Evolutionary conservation across 2,888 invertebrate genomes (phyloP).

Genomic region (Neoitamus cyanurus): DNA sequence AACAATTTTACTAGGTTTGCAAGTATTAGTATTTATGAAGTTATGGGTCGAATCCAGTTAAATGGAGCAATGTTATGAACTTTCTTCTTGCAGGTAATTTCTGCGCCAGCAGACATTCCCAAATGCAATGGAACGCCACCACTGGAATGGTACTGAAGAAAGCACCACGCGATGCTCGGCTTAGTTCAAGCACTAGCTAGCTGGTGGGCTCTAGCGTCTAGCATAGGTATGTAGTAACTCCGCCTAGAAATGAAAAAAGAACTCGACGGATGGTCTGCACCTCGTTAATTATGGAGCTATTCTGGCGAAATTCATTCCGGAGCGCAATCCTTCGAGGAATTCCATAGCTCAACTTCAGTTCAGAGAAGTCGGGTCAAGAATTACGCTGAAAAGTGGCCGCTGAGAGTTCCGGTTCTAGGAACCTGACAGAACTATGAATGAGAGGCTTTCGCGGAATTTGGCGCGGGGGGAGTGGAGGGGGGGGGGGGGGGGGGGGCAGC

Average conservation of each 20-base stretch:
- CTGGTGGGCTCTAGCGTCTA: not conserved
- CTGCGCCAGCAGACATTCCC: not conserved
- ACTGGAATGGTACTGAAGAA: not conserved
- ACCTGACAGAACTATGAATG: not conserved
- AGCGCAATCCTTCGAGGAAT: not conserved
- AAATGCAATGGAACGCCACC: not conserved
- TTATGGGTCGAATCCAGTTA: not conserved
- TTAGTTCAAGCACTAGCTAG: not conserved
- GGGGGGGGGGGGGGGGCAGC: not conserved
- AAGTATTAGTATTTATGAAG: no score
- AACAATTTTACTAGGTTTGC: no score
- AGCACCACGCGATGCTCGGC: not conserved
- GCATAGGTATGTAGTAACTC: no score
- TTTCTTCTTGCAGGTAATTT: not conserved
- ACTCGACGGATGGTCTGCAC: not conserved
- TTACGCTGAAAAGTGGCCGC: not conserved
- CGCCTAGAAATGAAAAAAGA: not conserved
- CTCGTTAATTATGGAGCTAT: not conserved
- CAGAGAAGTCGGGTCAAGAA: constrained; percentile 6
- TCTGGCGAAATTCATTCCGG: not conserved
- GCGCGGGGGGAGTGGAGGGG: not conserved
- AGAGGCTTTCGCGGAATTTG: not conserved
- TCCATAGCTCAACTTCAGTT: not conserved
- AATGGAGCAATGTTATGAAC: not conserved
- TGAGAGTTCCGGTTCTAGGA: not conserved